A percentile compares a stretch with the other conserved stretches of the same genome.
Evolutionary conservation across 2,888 invertebrate genomes (phyloP).

Genomic region (Scrobipalpa atriplicella): DNA sequence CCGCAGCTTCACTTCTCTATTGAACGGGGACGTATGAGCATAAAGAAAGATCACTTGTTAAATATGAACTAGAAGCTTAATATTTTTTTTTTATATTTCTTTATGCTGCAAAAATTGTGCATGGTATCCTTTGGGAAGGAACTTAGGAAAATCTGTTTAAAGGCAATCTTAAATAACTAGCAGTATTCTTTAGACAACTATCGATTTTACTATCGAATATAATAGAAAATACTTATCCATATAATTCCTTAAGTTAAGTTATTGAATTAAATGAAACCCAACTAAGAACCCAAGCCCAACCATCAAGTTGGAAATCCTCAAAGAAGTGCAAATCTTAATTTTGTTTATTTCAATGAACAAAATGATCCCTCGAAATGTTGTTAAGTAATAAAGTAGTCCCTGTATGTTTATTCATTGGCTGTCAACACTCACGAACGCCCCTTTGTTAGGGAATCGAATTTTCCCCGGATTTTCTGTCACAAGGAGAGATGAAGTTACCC

Average conservation of each 20-base stretch:
- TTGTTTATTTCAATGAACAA: background rate
- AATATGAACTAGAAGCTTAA: background rate
- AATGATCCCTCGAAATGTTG: conserved; percentile 12
- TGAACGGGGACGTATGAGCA: conserved; percentile 48
- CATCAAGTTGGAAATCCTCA: background rate
- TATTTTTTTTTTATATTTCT: background rate
- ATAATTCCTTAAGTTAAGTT: too few relatives aligned
- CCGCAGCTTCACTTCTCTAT: conserved; percentile 45
- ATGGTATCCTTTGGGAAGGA: too few relatives aligned
- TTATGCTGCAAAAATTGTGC: too few relatives aligned
- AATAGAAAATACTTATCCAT: too few relatives aligned
- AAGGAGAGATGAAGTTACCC: background rate
- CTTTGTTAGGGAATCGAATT: conserved; percentile 18
- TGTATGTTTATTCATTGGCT: conserved; percentile 42
- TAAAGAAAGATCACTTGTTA: conserved; percentile 2
- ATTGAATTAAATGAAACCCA: too few relatives aligned
- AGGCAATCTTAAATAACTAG: too few relatives aligned
- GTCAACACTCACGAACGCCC: conserved; percentile 14
- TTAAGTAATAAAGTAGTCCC: conserved; percentile 29
- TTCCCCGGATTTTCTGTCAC: conserved; percentile 6
- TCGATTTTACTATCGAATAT: too few relatives aligned
- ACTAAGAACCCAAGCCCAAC: too few relatives aligned
- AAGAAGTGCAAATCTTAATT: background rate
- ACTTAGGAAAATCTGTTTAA: too few relatives aligned
- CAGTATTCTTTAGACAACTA: too few relatives aligned